Conservation (phyloP, 2,113 vertebrate species). For the Petaurus breviceps region DNA sequence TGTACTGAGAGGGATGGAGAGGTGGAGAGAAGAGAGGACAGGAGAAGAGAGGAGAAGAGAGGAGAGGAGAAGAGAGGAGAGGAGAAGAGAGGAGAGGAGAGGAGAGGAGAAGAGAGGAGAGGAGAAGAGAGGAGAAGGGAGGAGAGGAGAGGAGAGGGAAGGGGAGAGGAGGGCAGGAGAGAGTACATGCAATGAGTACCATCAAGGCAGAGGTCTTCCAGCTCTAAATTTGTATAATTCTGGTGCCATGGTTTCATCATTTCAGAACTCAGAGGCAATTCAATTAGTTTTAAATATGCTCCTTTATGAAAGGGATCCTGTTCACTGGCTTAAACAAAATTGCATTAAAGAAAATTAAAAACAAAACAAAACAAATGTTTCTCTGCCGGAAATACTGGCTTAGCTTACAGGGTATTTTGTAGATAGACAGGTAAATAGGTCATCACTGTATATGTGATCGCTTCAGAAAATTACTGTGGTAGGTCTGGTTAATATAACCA, state of each 20-base stretch:
- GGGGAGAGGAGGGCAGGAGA: no score
- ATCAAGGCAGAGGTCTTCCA: background rate
- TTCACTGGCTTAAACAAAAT: slow-evolving; percentile 11
- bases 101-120: no score
- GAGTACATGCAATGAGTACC: no score
- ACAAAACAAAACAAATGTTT: background rate
- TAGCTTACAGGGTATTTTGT: background rate
- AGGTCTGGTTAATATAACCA: background rate
- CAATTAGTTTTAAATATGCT: background rate
- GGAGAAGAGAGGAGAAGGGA: no score
- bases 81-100: no score
- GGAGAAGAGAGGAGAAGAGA: no score
- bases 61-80: no score
- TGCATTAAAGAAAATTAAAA: slow-evolving; percentile 6
- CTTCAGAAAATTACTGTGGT: background rate
- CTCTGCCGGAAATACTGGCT: slow-evolving; percentile 18
- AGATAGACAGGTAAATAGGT: background rate
- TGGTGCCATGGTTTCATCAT: background rate
- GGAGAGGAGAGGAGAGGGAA: no score
- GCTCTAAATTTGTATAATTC: background rate
- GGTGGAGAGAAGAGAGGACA: no score
- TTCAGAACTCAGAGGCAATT: background rate
- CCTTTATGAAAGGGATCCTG: background rate
- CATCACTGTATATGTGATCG: background rate
- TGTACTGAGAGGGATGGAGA: background rate